Evolutionary conservation across 2,113 vertebrate genomes (phyloP).

Genomic region (Fregetta grallaria): DNA sequence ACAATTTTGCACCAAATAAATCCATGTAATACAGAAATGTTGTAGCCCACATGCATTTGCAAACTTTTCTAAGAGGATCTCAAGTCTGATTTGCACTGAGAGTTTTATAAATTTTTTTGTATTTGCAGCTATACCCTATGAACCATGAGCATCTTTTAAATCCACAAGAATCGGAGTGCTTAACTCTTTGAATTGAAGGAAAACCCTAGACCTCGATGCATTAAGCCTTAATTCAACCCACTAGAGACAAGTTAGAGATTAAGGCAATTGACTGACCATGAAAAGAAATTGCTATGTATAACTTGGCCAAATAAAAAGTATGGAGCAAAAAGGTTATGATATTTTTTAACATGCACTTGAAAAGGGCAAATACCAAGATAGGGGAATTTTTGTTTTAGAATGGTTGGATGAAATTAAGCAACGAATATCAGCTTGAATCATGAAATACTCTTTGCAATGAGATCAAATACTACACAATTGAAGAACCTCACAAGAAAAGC

Average conservation of each 20-base stretch:
- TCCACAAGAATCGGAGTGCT: background rate
- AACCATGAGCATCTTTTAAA: background rate
- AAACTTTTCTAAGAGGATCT: background rate
- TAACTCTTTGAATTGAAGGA: background rate
- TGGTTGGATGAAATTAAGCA: background rate
- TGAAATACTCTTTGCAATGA: background rate
- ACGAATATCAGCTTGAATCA: background rate
- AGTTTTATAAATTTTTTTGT: background rate
- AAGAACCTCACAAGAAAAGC: background rate
- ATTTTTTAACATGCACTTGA: constrained; percentile 6
- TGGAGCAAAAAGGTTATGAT: constrained; percentile 4
- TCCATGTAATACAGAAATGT: background rate
- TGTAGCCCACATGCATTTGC: background rate
- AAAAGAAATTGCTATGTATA: background rate
- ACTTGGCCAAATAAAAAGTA: background rate
- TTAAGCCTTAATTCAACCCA: background rate
- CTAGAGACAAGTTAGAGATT: background rate
- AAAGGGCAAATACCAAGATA: background rate
- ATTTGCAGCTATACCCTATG: background rate
- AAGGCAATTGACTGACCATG: background rate
- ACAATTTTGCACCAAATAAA: background rate
- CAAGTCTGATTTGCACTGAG: background rate
- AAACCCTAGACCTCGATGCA: background rate
- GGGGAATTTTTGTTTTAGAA: background rate
- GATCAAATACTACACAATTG: background rate